Evolutionary conservation across 1,140 invertebrate genomes (phyloP), one percentile per base, ranked within the genome.

Genomic region (Megathymus violae): DNA sequence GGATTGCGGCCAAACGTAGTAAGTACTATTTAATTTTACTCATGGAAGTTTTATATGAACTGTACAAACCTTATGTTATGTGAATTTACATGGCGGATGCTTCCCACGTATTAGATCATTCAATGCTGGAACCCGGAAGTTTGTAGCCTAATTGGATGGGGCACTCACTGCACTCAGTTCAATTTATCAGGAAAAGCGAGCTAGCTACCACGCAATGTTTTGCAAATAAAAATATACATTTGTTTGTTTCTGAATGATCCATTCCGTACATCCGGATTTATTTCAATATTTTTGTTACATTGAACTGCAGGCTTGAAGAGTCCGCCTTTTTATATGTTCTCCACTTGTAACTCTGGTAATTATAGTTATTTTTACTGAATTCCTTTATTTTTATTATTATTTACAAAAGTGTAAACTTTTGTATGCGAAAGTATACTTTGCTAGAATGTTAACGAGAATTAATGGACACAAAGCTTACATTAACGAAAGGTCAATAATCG

Each of bases 21-120:
- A n/a, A 31, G 27, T 31, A 31, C 27, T 31, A 31, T 7, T 31
- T 31, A 31, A 31, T 31, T 7, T 4, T 6, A 22, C n/a, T 46
- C 43, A 19, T 10, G n/a, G 11, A 46, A 22, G 9, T 4, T 16
- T 41, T 14, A n/a, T 9, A 6, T 34, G n/a, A 43, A 15, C 13
- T 44, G 52, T 25, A 31, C 40, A 40, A 31, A 61, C n/a, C 36
- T 61, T 54, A 58, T 46, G 11, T 59, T 59, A 15, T 44, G 52
- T 46, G 19, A 43, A 72, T 68, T 65, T 69, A 69, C 61, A 60
- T 66, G 63, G 62, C 43, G 64, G 60, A 67, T 66, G 65, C 68
- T 74, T 71, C 64, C 69, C 74, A 67, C 66, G 61, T 61, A 67
- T 76, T 79, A 74, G 74, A 75, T 71, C 67, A 71, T 76, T 71